Conservation (phyloP, 2,797 vertebrate species). For the Phataginus tetradactyla region DNA sequence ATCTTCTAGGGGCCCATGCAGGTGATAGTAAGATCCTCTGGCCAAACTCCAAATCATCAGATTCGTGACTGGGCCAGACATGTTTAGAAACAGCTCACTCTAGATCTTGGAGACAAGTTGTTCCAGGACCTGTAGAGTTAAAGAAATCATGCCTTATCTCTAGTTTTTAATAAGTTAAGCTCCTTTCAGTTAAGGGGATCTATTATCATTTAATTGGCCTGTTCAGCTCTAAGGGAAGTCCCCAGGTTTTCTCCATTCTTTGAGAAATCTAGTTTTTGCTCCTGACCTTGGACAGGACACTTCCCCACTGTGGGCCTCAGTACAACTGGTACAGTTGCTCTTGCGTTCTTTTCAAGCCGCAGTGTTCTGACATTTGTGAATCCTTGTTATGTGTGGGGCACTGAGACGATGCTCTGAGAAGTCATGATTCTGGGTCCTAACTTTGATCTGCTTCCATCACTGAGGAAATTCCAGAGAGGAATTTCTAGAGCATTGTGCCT, state of each 20-base stretch:
- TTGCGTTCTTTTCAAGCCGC: not conserved
- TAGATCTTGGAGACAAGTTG: not conserved
- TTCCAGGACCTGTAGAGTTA: not conserved
- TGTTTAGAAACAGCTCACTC: not conserved
- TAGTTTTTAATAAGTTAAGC: not conserved
- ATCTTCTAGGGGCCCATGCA: not conserved
- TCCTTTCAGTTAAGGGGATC: slow-evolving; percentile 8
- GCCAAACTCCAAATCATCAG: not conserved
- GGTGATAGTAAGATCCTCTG: not conserved
- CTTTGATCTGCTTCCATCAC: not conserved
- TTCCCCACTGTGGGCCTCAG: not conserved
- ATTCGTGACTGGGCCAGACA: not conserved
- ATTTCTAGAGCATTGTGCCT: not conserved
- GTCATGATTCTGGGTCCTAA: not conserved
- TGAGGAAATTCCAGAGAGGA: not conserved
- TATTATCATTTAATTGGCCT: not conserved
- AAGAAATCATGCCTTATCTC: not conserved
- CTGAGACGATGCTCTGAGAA: not conserved
- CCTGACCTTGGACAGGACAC: slow-evolving; percentile 37
- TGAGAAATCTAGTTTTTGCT: slow-evolving; percentile 44
- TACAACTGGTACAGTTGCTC: not conserved
- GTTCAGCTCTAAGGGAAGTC: not conserved
- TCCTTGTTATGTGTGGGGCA: not conserved
- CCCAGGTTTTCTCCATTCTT: not conserved
- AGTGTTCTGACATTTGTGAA: not conserved